A percentile compares a stretch with the other conserved stretches of the same genome.
Conservation (phyloP, 30 jellyfish, hydroid and myxozoan species). For the Aurelia aurita complex sp. Pacific region DNA sequence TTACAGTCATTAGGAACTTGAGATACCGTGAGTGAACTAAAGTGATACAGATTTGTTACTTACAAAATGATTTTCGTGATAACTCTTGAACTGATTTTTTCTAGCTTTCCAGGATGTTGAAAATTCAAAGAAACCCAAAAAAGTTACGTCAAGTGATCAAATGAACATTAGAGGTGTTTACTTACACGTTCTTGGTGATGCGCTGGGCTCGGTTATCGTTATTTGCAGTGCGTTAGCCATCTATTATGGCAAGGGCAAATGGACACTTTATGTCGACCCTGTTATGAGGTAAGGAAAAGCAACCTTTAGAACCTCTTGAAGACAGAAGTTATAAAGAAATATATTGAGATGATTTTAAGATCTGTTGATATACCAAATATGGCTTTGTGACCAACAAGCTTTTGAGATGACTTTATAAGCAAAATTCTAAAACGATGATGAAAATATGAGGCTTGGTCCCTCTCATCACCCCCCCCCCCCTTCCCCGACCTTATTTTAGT, state of each 20-base stretch:
- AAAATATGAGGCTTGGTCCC: no score
- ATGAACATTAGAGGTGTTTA: slow-evolving; percentile 96
- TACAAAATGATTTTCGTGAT: background rate
- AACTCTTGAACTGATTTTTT: background rate
- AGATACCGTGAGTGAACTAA: no score
- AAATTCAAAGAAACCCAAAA: slow-evolving; percentile 11
- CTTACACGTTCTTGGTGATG: slow-evolving; percentile 96
- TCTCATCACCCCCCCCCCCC: no score
- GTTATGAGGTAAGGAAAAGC: slow-evolving; percentile 78
- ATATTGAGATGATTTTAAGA: no score
- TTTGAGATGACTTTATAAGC: no score
- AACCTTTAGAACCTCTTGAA: no score
- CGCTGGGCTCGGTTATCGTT: slow-evolving; percentile 97
- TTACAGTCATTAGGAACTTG: no score
- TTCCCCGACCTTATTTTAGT: no score
- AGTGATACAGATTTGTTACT: background rate
- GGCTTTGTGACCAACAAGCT: no score
- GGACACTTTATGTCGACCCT: slow-evolving; percentile 97
- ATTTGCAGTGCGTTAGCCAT: slow-evolving; percentile 82
- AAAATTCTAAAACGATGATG: no score
- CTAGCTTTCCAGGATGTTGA: background rate
- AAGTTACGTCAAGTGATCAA: slow-evolving; percentile 60
- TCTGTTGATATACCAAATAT: no score
- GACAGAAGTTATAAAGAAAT: no score
- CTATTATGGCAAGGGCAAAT: slow-evolving; percentile 70